phyloP scores from a whole-genome alignment of 92 coral and sea anemone species.

The Umimayanthus kanabou region DNA sequence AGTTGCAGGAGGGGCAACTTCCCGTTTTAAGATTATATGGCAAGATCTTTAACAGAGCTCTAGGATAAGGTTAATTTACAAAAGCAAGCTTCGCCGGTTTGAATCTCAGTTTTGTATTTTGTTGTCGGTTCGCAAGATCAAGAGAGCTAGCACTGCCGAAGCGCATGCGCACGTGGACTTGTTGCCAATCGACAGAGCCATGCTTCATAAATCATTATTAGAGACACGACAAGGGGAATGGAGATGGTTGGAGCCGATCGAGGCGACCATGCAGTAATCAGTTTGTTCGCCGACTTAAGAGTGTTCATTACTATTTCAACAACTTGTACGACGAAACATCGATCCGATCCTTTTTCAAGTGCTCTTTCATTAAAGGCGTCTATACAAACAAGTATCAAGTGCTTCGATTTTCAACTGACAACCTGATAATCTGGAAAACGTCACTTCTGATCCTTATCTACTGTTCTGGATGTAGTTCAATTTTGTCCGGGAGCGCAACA shows the following conservation, averaged over 20 bases:
- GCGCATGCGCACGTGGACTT: not conserved
- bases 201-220: not conserved
- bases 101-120: too few relatives aligned
- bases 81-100: too few relatives aligned
- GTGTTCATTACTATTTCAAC: not conserved
- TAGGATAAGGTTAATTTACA: too few relatives aligned
- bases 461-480: not conserved
- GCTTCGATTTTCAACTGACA: not conserved
- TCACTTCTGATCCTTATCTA: not conserved
- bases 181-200: too few relatives aligned
- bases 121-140: too few relatives aligned
- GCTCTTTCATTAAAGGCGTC: not conserved
- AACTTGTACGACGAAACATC: too few relatives aligned
- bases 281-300: too few relatives aligned
- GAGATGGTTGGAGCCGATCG: not conserved
- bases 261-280: not conserved
- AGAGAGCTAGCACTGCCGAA: not conserved
- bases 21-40: too few relatives aligned
- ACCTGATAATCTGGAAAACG: not conserved
- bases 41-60: too few relatives aligned
- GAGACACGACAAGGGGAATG: not conserved
- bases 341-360: not conserved
- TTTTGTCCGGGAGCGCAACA: not conserved
- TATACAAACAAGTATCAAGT: not conserved
- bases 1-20: not conserved